Conservation (phyloP, 2,113 vertebrate genomes). For the Brienomyrus brachyistius region DNA sequence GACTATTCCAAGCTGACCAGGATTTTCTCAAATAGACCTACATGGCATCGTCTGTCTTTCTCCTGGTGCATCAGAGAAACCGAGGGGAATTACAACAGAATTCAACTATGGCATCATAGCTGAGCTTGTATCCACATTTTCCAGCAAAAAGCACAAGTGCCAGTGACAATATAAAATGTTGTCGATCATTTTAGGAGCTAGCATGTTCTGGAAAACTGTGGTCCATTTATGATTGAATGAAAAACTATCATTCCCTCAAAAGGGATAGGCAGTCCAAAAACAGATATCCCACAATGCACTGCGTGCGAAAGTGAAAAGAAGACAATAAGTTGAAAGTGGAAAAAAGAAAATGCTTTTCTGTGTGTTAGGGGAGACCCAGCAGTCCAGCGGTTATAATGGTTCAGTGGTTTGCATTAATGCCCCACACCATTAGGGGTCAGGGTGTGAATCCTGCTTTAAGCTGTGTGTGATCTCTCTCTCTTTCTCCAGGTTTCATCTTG, state of each 20-base stretch:
- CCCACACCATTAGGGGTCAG: not conserved
- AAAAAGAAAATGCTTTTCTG: not conserved
- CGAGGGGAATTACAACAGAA: not conserved
- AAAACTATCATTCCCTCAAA: not conserved
- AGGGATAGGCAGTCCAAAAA: not conserved
- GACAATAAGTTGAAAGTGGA: not conserved
- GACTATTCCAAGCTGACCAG: not conserved
- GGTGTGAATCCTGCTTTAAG: not conserved
- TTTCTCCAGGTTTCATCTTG: not conserved
- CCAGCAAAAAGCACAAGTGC: not conserved
- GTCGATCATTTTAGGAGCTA: not conserved
- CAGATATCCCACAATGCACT: not conserved
- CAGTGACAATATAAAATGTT: not conserved
- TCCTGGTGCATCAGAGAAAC: not conserved
- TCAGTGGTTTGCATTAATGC: not conserved
- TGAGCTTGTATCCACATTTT: not conserved
- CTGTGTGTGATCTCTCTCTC: not conserved
- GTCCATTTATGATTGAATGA: not conserved
- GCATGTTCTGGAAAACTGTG: not conserved
- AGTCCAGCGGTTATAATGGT: not conserved
- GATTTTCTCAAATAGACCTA: not conserved
- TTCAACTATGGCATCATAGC: not conserved
- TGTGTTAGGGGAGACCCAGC: not conserved
- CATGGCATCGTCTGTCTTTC: not conserved
- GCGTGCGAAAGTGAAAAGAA: not conserved